phyloP scores from a whole-genome alignment of 2,888 invertebrate genomes.

The Orthonevra nobilis region DNA sequence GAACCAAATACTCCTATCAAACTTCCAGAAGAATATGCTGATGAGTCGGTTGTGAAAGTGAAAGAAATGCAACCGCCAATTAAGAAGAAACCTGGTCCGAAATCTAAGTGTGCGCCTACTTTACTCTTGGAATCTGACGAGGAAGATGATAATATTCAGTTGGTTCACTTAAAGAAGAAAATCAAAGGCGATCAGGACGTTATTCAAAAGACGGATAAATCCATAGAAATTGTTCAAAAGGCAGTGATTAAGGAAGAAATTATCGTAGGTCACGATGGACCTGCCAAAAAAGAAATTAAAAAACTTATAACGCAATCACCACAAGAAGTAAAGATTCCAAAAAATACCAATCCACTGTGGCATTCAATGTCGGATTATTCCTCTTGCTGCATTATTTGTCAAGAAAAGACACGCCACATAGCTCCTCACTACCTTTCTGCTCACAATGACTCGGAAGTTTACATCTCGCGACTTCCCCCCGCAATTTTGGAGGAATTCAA shows the following conservation, averaged over 20 bases:
- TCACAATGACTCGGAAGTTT: slow-evolving; percentile 74
- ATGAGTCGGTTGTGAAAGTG: neutral
- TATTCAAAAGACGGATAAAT: neutral
- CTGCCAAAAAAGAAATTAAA: too few species aligned
- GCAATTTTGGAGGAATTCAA: slow-evolving; percentile 72
- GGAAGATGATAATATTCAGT: slow-evolving; percentile 38
- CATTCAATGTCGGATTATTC: slow-evolving; percentile 74
- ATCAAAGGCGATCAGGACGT: slow-evolving; percentile 1
- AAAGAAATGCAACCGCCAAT: slow-evolving; percentile 6
- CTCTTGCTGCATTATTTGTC: slow-evolving; percentile 74
- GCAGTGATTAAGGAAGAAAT: neutral
- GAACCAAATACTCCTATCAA: slow-evolving; percentile 73
- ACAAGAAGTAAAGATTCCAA: slow-evolving; percentile 3
- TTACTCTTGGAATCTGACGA: slow-evolving; percentile 18
- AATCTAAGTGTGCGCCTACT: slow-evolving; percentile 16
- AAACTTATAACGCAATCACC: too few species aligned
- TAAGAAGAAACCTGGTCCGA: slow-evolving; percentile 45
- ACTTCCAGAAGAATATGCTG: slow-evolving; percentile 51
- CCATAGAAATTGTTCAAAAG: too few species aligned
- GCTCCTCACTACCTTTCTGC: slow-evolving; percentile 73
- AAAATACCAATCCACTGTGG: slow-evolving; percentile 74
- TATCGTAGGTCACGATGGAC: too few species aligned
- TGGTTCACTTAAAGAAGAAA: slow-evolving; percentile 28
- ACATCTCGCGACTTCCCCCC: slow-evolving; percentile 75
- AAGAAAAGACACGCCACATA: slow-evolving; percentile 74